These are phyloP conservation scores for Echeneis naucrates DNA, from an alignment of 2,797 vertebrate species.

Conservation along the genomic window DNA sequence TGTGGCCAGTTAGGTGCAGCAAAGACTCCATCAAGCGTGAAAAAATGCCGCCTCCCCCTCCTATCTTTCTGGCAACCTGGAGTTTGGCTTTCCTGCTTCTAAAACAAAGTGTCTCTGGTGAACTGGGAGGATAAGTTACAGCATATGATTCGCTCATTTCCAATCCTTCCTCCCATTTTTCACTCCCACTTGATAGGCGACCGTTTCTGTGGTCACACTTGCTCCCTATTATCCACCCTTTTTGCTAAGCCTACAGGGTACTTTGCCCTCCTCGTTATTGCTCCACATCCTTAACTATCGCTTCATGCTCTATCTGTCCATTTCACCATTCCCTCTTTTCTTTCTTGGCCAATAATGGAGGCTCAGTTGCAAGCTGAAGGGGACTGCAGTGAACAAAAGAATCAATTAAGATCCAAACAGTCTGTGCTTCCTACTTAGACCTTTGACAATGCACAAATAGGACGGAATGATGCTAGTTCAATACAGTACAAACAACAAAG, in stretches of 20 bases:
- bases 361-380: constrained; percentile 54
- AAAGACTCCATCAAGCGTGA: constrained; percentile 68
- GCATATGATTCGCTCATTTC: constrained; percentile 74
- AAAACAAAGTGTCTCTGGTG: constrained; percentile 65
- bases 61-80: constrained; percentile 71
- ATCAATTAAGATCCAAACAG: constrained; percentile 57
- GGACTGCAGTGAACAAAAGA: constrained; percentile 67
- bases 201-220: constrained; percentile 56
- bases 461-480: neutral
- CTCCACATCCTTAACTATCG: constrained; percentile 58
- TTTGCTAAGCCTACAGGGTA: constrained; percentile 77
- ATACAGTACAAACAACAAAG: constrained; percentile 22
- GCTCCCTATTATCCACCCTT: constrained; percentile 76
- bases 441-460: constrained; percentile 30
- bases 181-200: constrained; percentile 60
- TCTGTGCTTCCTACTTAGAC: constrained; percentile 29
- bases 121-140: constrained; percentile 77
- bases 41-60: constrained; percentile 58
- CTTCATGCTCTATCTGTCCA: constrained; percentile 66
- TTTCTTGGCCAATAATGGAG: constrained; percentile 58
- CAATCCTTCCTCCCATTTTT: constrained; percentile 61
- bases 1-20: constrained; percentile 81
- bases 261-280: constrained; percentile 70
- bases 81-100: constrained; percentile 67
- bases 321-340: constrained; percentile 40